A percentile compares a stretch with the other conserved stretches of the same genome.
phyloP scores from a whole-genome alignment of 2,113 vertebrate genomes.

The Pterophyllum scalare region DNA sequence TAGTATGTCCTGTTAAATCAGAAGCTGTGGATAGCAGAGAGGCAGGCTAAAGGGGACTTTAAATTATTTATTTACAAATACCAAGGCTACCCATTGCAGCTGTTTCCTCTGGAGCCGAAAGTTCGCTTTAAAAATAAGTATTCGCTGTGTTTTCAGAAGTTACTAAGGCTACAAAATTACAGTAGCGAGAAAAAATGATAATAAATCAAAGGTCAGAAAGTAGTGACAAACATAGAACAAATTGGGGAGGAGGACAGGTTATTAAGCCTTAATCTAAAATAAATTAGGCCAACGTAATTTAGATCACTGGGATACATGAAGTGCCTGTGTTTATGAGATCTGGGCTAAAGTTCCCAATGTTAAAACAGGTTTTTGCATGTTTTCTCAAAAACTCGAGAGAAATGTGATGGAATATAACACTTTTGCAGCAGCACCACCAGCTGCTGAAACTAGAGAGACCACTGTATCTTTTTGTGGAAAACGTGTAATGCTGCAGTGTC shows the following conservation, averaged over 20 bases:
- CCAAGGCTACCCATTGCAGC: constrained; percentile 71
- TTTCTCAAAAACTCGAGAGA: background rate
- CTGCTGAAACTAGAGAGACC: background rate
- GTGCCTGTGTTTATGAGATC: background rate
- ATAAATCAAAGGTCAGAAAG: background rate
- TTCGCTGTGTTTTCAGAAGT: constrained; percentile 42
- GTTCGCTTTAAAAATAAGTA: constrained; percentile 56
- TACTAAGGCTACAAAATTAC: background rate
- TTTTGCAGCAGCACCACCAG: background rate
- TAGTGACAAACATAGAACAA: background rate
- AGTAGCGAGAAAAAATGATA: background rate
- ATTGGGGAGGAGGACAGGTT: background rate
- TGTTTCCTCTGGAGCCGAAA: constrained; percentile 61
- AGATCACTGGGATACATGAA: background rate
- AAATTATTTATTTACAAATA: constrained; percentile 82
- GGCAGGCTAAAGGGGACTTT: constrained; percentile 73
- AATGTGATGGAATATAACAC: background rate
- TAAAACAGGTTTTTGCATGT: constrained; percentile 5
- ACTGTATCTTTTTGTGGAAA: background rate
- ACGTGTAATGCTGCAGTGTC: background rate
- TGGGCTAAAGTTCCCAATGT: background rate
- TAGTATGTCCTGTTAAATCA: constrained; percentile 56
- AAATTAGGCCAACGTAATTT: background rate
- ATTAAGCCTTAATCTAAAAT: background rate
- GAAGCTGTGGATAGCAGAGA: constrained; percentile 66